These are phyloP conservation scores for Pipra filicauda DNA, from an alignment of 2,113 vertebrate species.

Conservation along the genomic window DNA sequence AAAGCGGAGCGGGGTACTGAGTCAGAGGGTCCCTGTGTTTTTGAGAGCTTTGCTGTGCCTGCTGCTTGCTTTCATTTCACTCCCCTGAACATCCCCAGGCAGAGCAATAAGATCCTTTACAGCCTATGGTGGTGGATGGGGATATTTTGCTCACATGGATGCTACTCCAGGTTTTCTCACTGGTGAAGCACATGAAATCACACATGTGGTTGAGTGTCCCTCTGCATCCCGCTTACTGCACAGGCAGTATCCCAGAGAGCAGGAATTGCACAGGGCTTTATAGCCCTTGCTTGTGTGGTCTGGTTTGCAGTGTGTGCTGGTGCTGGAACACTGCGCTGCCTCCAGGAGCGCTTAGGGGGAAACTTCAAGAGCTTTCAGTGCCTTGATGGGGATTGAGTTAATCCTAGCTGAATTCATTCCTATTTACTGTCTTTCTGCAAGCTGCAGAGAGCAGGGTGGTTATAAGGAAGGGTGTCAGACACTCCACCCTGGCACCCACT, in stretches of 20 bases:
- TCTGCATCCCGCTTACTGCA: rapidly evolving
- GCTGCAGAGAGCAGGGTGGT: background rate
- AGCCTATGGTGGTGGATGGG: background rate
- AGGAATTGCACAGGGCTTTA: background rate
- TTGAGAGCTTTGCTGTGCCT: background rate
- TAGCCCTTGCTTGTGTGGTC: background rate
- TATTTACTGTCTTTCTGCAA: background rate
- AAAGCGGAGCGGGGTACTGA: background rate
- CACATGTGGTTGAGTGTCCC: rapidly evolving
- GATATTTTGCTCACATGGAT: background rate
- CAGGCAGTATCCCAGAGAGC: background rate
- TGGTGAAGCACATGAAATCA: rapidly evolving
- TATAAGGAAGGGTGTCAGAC: background rate
- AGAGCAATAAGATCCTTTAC: background rate
- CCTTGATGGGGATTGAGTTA: background rate
- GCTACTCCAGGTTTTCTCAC: background rate
- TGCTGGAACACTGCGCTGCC: background rate
- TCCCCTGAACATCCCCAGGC: background rate
- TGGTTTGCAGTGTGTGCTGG: background rate
- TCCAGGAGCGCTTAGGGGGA: background rate
- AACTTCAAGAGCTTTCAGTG: background rate
- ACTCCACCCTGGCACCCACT: background rate
- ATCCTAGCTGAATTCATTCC: background rate
- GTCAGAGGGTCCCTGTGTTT: background rate
- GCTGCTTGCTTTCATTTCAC: background rate